Conservation (phyloP, 2,797 vertebrate species). For the Hylomyscus alleni region DNA sequence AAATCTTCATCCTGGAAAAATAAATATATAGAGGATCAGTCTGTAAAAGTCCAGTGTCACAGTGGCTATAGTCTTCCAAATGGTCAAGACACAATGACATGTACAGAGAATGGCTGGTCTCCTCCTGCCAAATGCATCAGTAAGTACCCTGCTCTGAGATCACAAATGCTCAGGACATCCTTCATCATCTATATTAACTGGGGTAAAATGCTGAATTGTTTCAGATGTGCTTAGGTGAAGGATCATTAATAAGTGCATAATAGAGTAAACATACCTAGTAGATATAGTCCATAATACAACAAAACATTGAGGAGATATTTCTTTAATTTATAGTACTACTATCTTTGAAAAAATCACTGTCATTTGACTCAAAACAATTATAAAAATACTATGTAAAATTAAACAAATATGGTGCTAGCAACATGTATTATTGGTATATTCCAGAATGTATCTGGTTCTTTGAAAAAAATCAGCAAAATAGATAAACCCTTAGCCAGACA, state of each 20-base stretch:
- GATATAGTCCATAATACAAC: background rate
- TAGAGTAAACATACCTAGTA: background rate
- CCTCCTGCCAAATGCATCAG: constrained; percentile 80
- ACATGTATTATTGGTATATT: background rate
- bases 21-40: accelerated
- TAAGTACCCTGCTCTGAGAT: constrained; percentile 71
- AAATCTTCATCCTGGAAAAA: accelerated
- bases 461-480: too few relatives aligned
- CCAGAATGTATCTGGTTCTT: background rate
- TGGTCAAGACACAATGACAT: too few relatives aligned
- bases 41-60: too few relatives aligned
- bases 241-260: background rate
- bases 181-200: background rate
- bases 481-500: too few relatives aligned
- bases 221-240: background rate
- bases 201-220: background rate
- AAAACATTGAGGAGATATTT: background rate
- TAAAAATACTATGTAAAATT: background rate
- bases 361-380: background rate
- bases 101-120: too few relatives aligned
- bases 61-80: too few relatives aligned
- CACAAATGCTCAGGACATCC: background rate
- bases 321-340: background rate
- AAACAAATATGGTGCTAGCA: background rate
- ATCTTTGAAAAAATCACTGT: background rate